Evolutionary conservation across 2,888 invertebrate species (phyloP).

Genomic region (Mantis religiosa): DNA sequence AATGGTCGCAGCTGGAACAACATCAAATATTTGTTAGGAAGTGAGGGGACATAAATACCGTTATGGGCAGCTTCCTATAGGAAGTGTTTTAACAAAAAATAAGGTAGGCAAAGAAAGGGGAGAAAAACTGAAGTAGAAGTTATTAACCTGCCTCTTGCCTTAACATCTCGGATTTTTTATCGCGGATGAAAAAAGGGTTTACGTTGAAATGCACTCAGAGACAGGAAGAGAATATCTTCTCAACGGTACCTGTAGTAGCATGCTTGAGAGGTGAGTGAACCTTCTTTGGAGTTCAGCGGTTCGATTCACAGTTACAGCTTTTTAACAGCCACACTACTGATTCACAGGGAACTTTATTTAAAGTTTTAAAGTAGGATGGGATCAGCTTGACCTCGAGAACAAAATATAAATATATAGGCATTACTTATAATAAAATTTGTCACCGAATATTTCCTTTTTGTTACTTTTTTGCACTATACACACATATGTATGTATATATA

Average conservation of each 20-base stretch:
- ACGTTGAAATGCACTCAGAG: not conserved
- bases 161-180: not conserved
- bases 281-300: not conserved
- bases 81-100: not conserved
- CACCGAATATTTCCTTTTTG: too few relatives aligned
- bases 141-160: not conserved
- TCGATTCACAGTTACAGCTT: not conserved
- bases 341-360: too few relatives aligned
- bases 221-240: not conserved
- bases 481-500: too few relatives aligned
- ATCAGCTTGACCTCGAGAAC: too few relatives aligned
- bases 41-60: not conserved
- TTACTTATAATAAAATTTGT: too few relatives aligned
- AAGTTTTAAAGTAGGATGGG: too few relatives aligned
- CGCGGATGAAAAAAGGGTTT: not conserved
- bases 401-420: too few relatives aligned
- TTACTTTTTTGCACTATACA: too few relatives aligned
- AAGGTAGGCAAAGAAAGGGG: not conserved
- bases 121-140: not conserved
- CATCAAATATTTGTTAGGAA: not conserved
- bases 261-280: not conserved
- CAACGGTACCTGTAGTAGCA: not conserved
- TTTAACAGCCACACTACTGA: not conserved
- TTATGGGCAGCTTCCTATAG: not conserved
- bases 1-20: too few relatives aligned